Evolutionary conservation across 2,113 vertebrate genomes (phyloP).

Genomic region (Fregata magnificens): DNA sequence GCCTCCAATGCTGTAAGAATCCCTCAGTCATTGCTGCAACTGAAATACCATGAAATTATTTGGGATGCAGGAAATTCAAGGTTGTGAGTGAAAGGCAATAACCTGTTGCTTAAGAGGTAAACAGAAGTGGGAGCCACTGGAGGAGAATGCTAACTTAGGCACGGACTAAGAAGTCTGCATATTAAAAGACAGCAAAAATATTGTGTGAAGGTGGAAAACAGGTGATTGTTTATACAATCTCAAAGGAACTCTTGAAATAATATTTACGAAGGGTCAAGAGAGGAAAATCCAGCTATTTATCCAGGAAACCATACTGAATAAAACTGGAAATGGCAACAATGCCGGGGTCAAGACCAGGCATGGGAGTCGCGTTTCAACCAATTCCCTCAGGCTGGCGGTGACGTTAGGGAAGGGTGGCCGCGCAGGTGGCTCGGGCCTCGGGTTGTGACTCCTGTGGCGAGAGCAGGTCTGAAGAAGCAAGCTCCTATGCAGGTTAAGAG

Average conservation of each 20-base stretch:
- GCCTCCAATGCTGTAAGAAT: background rate
- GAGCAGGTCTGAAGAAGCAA: background rate
- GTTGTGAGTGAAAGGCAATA: background rate
- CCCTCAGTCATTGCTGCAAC: background rate
- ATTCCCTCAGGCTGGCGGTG: background rate
- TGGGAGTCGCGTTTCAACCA: background rate
- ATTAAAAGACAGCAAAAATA: background rate
- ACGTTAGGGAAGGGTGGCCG: background rate
- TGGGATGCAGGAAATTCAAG: background rate
- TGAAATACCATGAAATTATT: background rate
- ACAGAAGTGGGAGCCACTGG: background rate
- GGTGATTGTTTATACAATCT: background rate
- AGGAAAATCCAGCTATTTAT: conserved; percentile 25
- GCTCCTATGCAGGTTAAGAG: background rate
- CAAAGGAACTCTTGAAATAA: conserved; percentile 10
- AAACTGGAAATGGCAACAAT: background rate
- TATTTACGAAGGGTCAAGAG: conserved; percentile 7
- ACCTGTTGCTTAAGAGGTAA: background rate
- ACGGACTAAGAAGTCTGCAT: background rate
- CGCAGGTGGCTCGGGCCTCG: accelerated
- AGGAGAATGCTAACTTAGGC: background rate
- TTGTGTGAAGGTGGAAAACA: background rate
- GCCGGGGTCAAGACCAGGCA: background rate
- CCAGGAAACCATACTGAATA: conserved; percentile 36
- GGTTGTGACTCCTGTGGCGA: accelerated